Base-by-base conservation (phyloP, 2,888 invertebrate genomes). In the Drosophila lacicola region DNA sequence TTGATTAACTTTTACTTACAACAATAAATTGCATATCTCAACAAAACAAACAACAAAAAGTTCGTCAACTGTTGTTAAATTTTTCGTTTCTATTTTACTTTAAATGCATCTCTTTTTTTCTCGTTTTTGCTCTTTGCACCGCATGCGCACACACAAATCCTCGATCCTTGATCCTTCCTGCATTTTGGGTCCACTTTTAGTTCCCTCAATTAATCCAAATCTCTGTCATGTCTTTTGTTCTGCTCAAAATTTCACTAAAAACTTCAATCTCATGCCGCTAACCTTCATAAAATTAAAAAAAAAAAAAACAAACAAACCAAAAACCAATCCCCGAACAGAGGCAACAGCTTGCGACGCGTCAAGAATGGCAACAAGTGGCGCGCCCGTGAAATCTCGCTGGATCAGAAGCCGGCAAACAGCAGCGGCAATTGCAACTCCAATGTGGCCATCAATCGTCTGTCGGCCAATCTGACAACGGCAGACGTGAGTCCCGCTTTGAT, bases 401-500 rank as follows among this genome's bases (percentile, higher is more conserved):
- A 93, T 77, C 91, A 91, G 74, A 92, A 92, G 70, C 90, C 92
- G 8, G 13, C 51, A 2, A 69, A 55, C 14, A 61, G 58, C 14
- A 61, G 58, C 50, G 45, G 41, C 17, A 74, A 56, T 47, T 80
- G 83, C 47, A 88, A 80, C 53, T 61, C 70, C 13, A 80, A 87
- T 68, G 76, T 56, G 64, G 76, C 90, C 42, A 64, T 90, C 42
- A 92, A 92, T 86, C 87, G 92, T 3, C 84, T 91, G 37, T 92
- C 92, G 17, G 91, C 92, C 2, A 92, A 93, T 85, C 70, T 92
- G 46, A 90, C 92, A 47, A 90, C 91, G 14, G 88, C 91, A 11
- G 92, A 92, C 68, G 88, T 92, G 47, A 97, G 97, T 74, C 97
- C 98, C 0, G 97, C 98, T 0, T 95, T 97, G 41, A 96, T 99